Conservation (phyloP, 2,113 vertebrate genomes). For the Dipodomys ordii region DNA sequence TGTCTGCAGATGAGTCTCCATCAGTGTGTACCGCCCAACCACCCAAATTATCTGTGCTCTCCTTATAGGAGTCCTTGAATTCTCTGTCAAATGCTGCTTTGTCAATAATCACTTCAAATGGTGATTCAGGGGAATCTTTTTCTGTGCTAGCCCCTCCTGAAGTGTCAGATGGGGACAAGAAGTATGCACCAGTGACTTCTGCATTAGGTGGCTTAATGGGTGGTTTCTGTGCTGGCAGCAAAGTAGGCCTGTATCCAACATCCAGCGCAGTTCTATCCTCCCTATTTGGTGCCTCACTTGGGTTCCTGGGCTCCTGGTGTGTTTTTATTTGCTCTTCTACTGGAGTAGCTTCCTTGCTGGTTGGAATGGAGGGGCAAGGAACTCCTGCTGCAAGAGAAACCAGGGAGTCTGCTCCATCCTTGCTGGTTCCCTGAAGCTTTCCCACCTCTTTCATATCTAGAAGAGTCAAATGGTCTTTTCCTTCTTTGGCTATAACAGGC, state of each 20-base stretch:
- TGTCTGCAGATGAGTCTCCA: conserved; percentile 77
- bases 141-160: conserved; percentile 76
- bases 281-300: background rate
- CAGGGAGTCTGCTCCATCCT: background rate
- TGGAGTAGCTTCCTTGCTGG: conserved; percentile 40
- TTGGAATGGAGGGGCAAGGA: background rate
- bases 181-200: conserved; percentile 52
- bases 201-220: background rate
- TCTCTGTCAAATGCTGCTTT: conserved; percentile 86
- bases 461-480: conserved; percentile 86
- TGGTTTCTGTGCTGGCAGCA: conserved; percentile 39
- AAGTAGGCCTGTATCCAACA: conserved; percentile 77
- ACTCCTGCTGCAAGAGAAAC: conserved; percentile 30
- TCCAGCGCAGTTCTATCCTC: conserved; percentile 75
- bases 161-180: conserved; percentile 83
- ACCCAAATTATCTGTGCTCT: conserved; percentile 85
- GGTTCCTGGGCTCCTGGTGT: conserved; percentile 50
- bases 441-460: conserved; percentile 33
- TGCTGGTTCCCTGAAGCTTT: conserved; percentile 7
- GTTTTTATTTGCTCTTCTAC: conserved; percentile 45
- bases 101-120: conserved; percentile 93
- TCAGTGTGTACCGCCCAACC: conserved; percentile 82
- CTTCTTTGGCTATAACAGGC: conserved; percentile 72
- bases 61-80: conserved; percentile 87
- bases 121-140: conserved; percentile 92